phyloP scores from a whole-genome alignment of 2,113 vertebrate species.

The Engystomops pustulosus region DNA sequence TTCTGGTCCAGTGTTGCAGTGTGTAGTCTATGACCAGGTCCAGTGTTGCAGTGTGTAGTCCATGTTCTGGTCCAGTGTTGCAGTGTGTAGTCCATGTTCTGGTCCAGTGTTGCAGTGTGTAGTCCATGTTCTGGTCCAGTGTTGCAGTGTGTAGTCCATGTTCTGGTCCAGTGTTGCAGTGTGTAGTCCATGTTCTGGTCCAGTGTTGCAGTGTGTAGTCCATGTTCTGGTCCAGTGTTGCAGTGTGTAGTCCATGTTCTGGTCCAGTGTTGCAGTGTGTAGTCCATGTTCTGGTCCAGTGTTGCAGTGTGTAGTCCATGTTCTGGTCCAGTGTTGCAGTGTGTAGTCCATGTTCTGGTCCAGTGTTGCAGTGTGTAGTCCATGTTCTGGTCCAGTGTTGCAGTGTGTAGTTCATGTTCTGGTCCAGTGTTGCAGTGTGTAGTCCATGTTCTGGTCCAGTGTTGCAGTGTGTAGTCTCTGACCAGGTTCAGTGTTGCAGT shows the following conservation, averaged over 20 bases:
- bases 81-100: neutral
- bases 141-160: too few relatives aligned
- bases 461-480: neutral
- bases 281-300: neutral
- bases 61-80: neutral
- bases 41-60: neutral
- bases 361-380: neutral
- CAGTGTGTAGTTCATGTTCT: neutral
- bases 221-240: neutral
- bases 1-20: neutral
- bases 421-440: neutral
- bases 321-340: neutral
- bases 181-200: neutral
- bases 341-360: neutral
- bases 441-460: neutral
- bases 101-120: neutral
- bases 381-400: neutral
- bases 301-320: neutral
- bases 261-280: neutral
- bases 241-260: neutral
- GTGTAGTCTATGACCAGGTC: neutral
- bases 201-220: neutral
- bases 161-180: too few relatives aligned
- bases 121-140: neutral
- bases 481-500: neutral